Evolutionary conservation across 1,140 invertebrate species (phyloP).

Genomic region (Oryzaephilus surinamensis): DNA sequence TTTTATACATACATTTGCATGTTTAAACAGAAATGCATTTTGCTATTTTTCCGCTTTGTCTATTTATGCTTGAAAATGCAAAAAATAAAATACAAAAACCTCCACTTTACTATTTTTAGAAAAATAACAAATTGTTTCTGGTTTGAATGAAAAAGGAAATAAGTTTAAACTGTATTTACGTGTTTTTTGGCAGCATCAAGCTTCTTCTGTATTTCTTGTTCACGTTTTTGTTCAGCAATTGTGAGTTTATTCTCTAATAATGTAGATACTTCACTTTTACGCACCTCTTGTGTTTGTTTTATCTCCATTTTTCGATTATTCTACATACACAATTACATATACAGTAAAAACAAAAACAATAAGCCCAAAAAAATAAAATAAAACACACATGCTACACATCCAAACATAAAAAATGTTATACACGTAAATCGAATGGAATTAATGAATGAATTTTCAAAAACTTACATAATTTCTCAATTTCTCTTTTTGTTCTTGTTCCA

Average conservation of each 20-base stretch:
- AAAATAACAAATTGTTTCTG: background rate
- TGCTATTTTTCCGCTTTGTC: background rate
- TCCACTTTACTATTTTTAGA: background rate
- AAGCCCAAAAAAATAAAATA: slow-evolving; percentile 10
- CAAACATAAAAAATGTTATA: slow-evolving; percentile 2
- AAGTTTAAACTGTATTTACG: slow-evolving; percentile 39
- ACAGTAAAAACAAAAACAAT: slow-evolving; percentile 8
- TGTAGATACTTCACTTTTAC: slow-evolving; percentile 52
- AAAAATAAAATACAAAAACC: slow-evolving; percentile 7
- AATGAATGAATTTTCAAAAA: slow-evolving; percentile 32
- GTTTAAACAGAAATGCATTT: too few relatives aligned
- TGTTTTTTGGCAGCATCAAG: slow-evolving; percentile 68
- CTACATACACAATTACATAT: slow-evolving; percentile 16
- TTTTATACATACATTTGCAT: too few relatives aligned
- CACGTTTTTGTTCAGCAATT: slow-evolving; percentile 63
- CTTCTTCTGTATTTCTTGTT: slow-evolving; percentile 69
- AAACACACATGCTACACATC: slow-evolving; percentile 10
- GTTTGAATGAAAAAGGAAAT: slow-evolving; percentile 6
- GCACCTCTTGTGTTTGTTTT: slow-evolving; percentile 49
- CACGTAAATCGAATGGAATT: background rate
- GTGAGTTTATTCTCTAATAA: slow-evolving; percentile 64
- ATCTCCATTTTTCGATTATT: slow-evolving; percentile 26
- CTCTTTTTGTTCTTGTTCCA: slow-evolving; percentile 62
- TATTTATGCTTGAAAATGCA: too few relatives aligned
- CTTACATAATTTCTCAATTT: slow-evolving; percentile 66